Evolutionary conservation across 2,113 vertebrate genomes (phyloP), one percentile per base, ranked within the genome.

Genomic region (Eretmochelys imbricata): DNA sequence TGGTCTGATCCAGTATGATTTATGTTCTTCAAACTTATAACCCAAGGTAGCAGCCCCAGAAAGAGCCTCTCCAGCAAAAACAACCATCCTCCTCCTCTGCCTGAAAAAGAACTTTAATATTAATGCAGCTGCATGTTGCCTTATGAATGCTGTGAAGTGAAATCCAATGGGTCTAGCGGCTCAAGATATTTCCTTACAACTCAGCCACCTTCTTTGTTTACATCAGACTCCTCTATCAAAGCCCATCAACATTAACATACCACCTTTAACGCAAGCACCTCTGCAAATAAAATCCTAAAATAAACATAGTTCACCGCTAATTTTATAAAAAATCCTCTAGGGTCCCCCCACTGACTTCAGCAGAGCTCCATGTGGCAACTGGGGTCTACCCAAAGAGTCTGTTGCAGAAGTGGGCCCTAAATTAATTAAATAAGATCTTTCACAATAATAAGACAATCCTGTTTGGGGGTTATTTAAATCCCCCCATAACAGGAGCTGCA

Each of bases 361-460:
- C 9, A 42, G 9, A 89, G 51, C 4, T 16, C 48, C 24, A 2
- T 2, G 4, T 27, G 19, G 20, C 14, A 3, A n/a, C 1, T 0
- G 55, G 57, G 17, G 16, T 11, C n/a, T 62, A 7, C 59, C 29
- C 13, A 16, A 62, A 6, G 14, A 62, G 29, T 62, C 59, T 62
- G 14, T 62, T 62, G 59, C 59, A 62, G 29, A 31, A 62, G 29
- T 62, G 62, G 50, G 17, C n/a, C 8, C 24, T 85, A 6, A 35
- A 84, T 94, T 90, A 76, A 81, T 65, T 35, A 79, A 87, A 3
- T 31, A 84, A 69, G 85, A 90, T 94, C 92, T 94, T 95, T 87
- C 92, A 91, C 31, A n/a, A 35, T 81, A 82, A 42, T 4, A 38
- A n/a, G 83, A 89, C 51, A 94, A 46, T 57, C 80, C 87, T 69